These are phyloP conservation scores for Gymnosoma rotundatum DNA, from an alignment of 2,888 invertebrate species.

Conservation along the genomic window DNA sequence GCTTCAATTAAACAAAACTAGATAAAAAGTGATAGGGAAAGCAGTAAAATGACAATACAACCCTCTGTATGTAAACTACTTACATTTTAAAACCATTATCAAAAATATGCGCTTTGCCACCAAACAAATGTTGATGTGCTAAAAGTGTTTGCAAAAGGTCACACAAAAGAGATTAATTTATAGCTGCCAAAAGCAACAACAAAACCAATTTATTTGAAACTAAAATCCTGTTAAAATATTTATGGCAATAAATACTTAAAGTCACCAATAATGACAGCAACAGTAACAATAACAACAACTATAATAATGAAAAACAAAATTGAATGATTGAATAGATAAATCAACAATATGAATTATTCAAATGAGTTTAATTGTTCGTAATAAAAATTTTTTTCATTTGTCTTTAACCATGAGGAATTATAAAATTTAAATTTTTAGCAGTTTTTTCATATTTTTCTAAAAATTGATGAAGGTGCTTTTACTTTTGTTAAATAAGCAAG, in stretches of 20 bases:
- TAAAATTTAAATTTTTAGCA: no score
- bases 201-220: slow-evolving; percentile 28
- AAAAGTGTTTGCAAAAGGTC: not conserved
- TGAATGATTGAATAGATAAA: slow-evolving; percentile 12
- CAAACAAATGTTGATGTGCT: not conserved
- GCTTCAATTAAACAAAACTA: no score
- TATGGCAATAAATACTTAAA: not conserved
- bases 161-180: slow-evolving; percentile 28
- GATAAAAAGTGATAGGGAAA: no score
- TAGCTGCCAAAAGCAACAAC: not conserved
- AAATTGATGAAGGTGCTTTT: no score
- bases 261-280: slow-evolving; percentile 13
- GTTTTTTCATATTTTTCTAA: no score
- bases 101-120: no score
- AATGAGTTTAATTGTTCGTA: slow-evolving; percentile 13
- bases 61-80: no score
- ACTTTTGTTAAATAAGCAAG: no score
- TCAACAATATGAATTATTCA: slow-evolving; percentile 11
- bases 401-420: not conserved
- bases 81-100: no score
- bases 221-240: slow-evolving; percentile 40
- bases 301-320: not conserved
- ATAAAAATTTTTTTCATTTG: not conserved
- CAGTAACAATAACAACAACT: not conserved
- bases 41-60: no score